Base-by-base conservation (phyloP, 2,888 invertebrate species). In the Eupithecia subumbrata region DNA sequence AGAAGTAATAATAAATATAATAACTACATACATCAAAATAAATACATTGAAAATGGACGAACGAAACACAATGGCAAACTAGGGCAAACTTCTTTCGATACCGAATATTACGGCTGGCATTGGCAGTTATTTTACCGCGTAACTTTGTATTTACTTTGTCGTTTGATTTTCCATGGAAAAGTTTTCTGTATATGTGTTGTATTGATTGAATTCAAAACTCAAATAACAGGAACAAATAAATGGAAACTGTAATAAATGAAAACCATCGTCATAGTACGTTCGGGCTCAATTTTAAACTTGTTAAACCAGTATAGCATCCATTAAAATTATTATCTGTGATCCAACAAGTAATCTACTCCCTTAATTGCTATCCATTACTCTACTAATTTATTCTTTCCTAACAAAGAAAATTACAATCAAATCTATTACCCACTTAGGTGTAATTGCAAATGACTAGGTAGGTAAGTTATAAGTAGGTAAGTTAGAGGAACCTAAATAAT, bases 41-140 rank as follows among this genome's bases (percentile, higher is more conserved):
- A 25, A 60, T 22, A 60, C 9, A 25, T 25, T 25, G 60, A 25
- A 60, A 60, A 60, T 25, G 60, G 60, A 12, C 40, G 16, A 40
- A n/a, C 40, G n/a, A 67, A 67, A n/a, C 66, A n/a, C 37, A 66
- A n/a, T 12, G n/a, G n/a, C 16, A 37, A 66, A 66, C n/a, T 66
- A 37, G 66, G 37, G 37, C 18, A 43, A 43, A 68, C 16, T 43
- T 68, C 11, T 43, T 43, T 68, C 68, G 43, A 68, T 68, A 43
- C 22, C 68, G 22, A 68, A 68, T 68, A 67, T 67, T 43, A 67
- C 12, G 43, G 22, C 34, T 34, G 30, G 18, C 8, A 34, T 64
- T 9, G 64, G 64, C 34, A 64, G 64, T 64, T 34, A 64, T 34
- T 34, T 64, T 7, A 64, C 64, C 34, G 16, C 34, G 34, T 60